Evolutionary conservation across 2,797 vertebrate species (phyloP).

Genomic region (Silurus lanzhouensis): DNA sequence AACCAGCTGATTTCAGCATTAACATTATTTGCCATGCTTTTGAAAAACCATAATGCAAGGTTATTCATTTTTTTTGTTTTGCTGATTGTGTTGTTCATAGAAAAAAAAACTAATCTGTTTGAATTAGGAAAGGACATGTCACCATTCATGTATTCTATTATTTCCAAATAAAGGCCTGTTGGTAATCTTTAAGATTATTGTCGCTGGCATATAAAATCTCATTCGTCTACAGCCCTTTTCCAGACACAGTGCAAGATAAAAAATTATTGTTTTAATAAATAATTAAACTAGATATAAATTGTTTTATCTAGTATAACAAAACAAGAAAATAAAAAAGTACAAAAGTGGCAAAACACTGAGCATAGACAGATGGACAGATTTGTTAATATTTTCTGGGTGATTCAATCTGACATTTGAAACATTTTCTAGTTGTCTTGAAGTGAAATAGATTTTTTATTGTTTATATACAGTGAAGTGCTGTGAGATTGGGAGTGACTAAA

Average conservation of each 20-base stretch:
- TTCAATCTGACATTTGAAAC: too few species aligned
- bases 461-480: neutral
- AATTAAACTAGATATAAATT: too few species aligned
- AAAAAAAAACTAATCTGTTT: neutral
- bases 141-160: neutral
- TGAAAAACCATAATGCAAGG: neutral
- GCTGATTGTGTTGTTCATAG: neutral
- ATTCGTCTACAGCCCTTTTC: too few species aligned
- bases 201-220: too few species aligned
- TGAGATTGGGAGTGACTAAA: neutral
- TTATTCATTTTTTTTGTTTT: neutral
- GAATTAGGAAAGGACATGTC: neutral
- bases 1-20: neutral
- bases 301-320: too few species aligned
- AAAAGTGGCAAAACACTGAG: too few species aligned
- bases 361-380: too few species aligned
- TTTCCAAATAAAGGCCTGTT: neutral
- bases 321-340: too few species aligned
- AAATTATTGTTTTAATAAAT: too few species aligned
- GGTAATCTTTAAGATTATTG: too few species aligned
- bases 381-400: too few species aligned
- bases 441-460: neutral
- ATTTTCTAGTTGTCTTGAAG: neutral
- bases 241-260: too few species aligned
- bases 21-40: neutral